These are phyloP conservation scores for Araneus ventricosus DNA, from an alignment of 1,140 invertebrate genomes.

Conservation along the genomic window DNA sequence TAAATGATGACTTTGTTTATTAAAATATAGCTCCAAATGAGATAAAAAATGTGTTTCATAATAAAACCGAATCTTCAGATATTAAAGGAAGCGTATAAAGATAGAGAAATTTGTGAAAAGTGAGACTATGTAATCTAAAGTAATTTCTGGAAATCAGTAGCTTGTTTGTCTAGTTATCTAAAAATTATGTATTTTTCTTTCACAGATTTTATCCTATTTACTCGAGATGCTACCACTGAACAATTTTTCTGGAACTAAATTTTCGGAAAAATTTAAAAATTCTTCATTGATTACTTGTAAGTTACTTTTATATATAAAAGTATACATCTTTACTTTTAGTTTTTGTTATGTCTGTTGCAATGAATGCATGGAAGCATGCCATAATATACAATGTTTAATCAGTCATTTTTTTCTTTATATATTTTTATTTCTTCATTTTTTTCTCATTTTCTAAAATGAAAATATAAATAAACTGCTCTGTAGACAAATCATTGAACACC, in stretches of 20 bases:
- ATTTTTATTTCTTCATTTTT: background rate
- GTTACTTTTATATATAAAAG: background rate
- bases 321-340: too few relatives aligned
- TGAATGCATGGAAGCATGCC: background rate
- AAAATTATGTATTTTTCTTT: constrained; percentile 6
- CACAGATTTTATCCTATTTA: background rate
- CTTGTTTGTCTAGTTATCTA: background rate
- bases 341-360: too few relatives aligned
- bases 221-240: background rate
- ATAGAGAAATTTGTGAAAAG: too few relatives aligned
- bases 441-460: too few relatives aligned
- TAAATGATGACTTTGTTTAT: too few relatives aligned
- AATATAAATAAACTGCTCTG: too few relatives aligned
- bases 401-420: background rate
- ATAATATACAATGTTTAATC: background rate
- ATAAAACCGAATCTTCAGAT: too few relatives aligned
- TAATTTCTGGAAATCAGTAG: background rate
- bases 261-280: constrained; percentile 1
- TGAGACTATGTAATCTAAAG: background rate
- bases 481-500: too few relatives aligned
- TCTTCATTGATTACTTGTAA: background rate
- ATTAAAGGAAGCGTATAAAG: too few relatives aligned
- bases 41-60: too few relatives aligned
- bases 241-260: constrained; percentile 14
- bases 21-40: too few relatives aligned